Evolutionary conservation across 2,888 invertebrate species (phyloP), one percentile per base, ranked within the genome.

Genomic region (Lasioglossum lativentre): DNA sequence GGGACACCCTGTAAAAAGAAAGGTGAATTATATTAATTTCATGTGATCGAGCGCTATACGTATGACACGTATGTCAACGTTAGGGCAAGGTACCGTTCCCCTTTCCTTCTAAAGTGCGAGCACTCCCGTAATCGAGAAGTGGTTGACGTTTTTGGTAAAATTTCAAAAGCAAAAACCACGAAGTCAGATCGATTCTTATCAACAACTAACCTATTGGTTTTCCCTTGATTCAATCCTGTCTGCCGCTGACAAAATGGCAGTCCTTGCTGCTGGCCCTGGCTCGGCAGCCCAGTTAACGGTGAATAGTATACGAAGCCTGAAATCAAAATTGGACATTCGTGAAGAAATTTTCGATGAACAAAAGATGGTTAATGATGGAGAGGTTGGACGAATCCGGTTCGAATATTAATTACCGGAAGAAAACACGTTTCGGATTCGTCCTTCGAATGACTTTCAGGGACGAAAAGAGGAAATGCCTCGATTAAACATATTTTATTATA

Each of bases 311-410:
- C 68, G 27, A 47, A 4, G 30, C 81, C 89, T 89, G 89, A 68
- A 89, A 89, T 59, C 89, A 89, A 42, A 89, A 83, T 38, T 42
- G 45, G n/a, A 63, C 47, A 27, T 68, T 71, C 68, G 75, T 72
- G 74, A 81, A 68, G 34, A 34, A 2, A 14, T 34, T 56, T 42
- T 10, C 23, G 27, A 23, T 27, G 1, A 14, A 0, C 14, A 19
- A 23, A 14, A 14, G 12, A 12, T 30, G 14, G 23, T 63, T 19
- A 23, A 66, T 45, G 63, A 27, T 5, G 27, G 5, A 12, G 5
- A 6, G 19, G 19, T 42, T 4, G 63, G 56, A 5, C 70, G 75
- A 70, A 70, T 40, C 2, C 40, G 1, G 38, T n/a, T 40, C 14
- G n/a, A 34, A n/a, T 38, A 70, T 23, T 38, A 12, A n/a, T 70